Evolutionary conservation across 2,888 invertebrate species (phyloP).

Genomic region (Tinea pellionella): DNA sequence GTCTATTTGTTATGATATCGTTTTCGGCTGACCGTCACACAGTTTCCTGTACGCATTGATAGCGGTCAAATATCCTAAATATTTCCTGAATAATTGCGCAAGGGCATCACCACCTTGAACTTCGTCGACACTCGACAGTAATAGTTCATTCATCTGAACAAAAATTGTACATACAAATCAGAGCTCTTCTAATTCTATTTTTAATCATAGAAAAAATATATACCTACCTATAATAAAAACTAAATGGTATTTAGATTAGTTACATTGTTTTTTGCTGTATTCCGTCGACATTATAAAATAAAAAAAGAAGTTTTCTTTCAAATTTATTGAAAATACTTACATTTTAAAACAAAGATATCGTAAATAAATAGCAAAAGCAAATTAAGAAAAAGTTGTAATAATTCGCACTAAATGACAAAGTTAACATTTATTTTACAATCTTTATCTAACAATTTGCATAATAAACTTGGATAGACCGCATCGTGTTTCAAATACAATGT

Average conservation of each 20-base stretch:
- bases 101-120: slow-evolving; percentile 23
- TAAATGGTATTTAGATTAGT: too few species aligned
- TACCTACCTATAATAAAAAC: too few species aligned
- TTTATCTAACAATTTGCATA: slow-evolving; percentile 61
- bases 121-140: neutral
- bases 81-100: slow-evolving; percentile 49
- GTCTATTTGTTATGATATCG: slow-evolving; percentile 15
- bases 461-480: slow-evolving; percentile 25
- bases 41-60: slow-evolving; percentile 46
- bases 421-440: slow-evolving; percentile 51
- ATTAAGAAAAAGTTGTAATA: neutral
- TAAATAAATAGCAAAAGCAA: slow-evolving; percentile 1
- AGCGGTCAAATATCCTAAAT: slow-evolving; percentile 34
- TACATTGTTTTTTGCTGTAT: too few species aligned
- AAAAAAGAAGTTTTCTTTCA: too few species aligned
- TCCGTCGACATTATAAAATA: too few species aligned
- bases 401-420: slow-evolving; percentile 33
- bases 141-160: neutral
- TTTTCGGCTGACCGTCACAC: slow-evolving; percentile 31
- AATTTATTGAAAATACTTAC: too few species aligned
- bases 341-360: neutral
- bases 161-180: too few species aligned
- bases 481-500: neutral
- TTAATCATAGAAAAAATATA: too few species aligned
- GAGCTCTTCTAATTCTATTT: too few species aligned